phyloP scores from a whole-genome alignment of 2,888 invertebrate species.

The Mycalesis mineus region DNA sequence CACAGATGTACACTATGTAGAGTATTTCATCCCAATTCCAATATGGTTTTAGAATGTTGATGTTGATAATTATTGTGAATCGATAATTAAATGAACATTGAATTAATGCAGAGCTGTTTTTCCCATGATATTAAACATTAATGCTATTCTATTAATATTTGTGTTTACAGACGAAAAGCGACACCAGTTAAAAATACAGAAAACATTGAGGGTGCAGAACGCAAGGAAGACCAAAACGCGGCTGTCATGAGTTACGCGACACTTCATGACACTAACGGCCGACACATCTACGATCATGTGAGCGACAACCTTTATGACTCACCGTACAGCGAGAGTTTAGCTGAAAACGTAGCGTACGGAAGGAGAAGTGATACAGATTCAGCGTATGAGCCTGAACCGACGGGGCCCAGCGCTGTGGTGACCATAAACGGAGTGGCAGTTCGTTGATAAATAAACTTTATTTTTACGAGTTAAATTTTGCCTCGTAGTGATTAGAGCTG shows the following conservation, averaged over 20 bases:
- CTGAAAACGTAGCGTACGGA: constrained; percentile 69
- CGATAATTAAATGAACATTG: too few relatives aligned
- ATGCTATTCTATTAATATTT: not conserved
- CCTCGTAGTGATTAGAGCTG: constrained; percentile 11
- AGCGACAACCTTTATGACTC: constrained; percentile 87
- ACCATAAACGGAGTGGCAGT: constrained; percentile 94
- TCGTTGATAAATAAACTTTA: constrained; percentile 71
- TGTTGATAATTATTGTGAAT: too few relatives aligned
- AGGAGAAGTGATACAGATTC: constrained; percentile 68
- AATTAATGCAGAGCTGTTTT: too few relatives aligned
- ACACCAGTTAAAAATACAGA: constrained; percentile 93
- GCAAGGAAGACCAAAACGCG: constrained; percentile 91
- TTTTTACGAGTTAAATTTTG: constrained; percentile 10
- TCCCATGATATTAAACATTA: too few relatives aligned
- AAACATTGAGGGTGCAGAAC: constrained; percentile 90
- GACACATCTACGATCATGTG: constrained; percentile 72
- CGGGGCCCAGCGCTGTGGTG: constrained; percentile 79
- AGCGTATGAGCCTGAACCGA: constrained; percentile 83
- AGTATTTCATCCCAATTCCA: too few relatives aligned
- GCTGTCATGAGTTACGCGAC: constrained; percentile 94
- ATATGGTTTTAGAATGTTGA: too few relatives aligned
- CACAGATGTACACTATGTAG: too few relatives aligned
- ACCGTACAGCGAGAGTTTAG: constrained; percentile 81
- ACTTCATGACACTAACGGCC: constrained; percentile 82
- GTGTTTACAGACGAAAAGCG: constrained; percentile 83